Percentiles rank a stretch among this genome's conserved stretches.
These are phyloP conservation scores for Stegostoma tigrinum DNA, from an alignment of 2,113 vertebrate species.

Conservation along the genomic window DNA sequence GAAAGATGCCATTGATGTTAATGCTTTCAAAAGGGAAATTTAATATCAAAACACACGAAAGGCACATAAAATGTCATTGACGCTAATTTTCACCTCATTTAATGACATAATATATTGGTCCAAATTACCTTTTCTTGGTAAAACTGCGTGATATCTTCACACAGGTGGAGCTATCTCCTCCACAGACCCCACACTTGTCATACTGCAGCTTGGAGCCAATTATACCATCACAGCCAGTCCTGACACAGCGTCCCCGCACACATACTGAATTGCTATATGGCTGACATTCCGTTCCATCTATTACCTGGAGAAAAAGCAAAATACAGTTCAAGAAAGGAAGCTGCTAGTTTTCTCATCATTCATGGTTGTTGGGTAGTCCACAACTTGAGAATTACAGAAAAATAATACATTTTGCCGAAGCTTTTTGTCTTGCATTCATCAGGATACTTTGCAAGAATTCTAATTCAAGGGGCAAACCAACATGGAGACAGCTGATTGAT, in stretches of 20 bases:
- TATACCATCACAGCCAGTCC: slow-evolving; percentile 88
- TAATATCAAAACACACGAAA: not conserved
- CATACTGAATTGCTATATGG: slow-evolving; percentile 89
- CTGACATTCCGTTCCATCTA: slow-evolving; percentile 85
- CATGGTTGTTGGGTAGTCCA: no score
- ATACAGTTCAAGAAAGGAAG: not conserved
- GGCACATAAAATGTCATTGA: not conserved
- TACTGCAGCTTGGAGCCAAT: slow-evolving; percentile 94
- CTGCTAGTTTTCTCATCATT: not conserved
- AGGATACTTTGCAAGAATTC: no score
- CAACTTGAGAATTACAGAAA: no score
- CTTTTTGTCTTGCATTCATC: no score
- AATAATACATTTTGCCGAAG: no score
- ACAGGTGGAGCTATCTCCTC: slow-evolving; percentile 85
- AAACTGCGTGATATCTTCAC: slow-evolving; percentile 82
- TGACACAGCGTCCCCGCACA: slow-evolving; percentile 83
- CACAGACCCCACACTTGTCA: slow-evolving; percentile 90
- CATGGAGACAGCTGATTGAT: no score
- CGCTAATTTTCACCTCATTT: not conserved
- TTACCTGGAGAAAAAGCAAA: slow-evolving; percentile 62
- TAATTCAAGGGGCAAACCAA: no score
- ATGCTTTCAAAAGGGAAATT: not conserved
- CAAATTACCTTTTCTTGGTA: slow-evolving; percentile 84
- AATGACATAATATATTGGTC: not conserved
- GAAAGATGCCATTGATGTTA: not conserved